Evolutionary conservation across 2,113 vertebrate genomes (phyloP), one percentile per base, ranked within the genome.

Genomic region (Equus quagga): DNA sequence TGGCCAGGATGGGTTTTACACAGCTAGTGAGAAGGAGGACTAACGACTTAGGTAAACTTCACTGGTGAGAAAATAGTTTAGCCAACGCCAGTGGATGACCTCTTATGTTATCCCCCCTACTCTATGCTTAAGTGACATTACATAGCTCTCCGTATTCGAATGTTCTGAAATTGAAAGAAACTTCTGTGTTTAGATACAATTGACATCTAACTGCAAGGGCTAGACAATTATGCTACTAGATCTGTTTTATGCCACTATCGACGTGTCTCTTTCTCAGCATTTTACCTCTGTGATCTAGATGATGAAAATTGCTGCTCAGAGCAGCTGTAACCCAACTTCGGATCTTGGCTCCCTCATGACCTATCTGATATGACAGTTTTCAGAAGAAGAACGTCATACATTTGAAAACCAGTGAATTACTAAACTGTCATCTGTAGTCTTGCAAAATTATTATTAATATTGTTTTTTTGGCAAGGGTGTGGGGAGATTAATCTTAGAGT

Each of bases 391-490:
- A n/a, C 65, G 26, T 15, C 73, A 67, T 41, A 58, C n/a, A 65
- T 62, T 91, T 81, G 62, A 89, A 85, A 93, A 54, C 60, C 60
- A 75, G 58, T 75, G 49, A 81, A 64, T 92, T 75, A 88, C 33
- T 81, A 85, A 72, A 19, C 44, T 69, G 19, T 89, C 23, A 75
- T 60, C 33, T 90, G 33, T 23, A 86, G 1, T 73, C 44, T 86
- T 84, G 28, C 8, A 33, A 88, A 92, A 83, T 83, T 62, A 65
- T 28, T 60, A 69, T 84, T 70, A 89, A 33, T 84, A 13, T 76
- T 33, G 15, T 23, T 31, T 81, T 88, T 78, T 64, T n/a, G 54
- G 18, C 18, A 72, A 81, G 36, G 44, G 0, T 49, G 8, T 65
- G 28, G 21, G 17, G n/a, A 78, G 19, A 69, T 92, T 83, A 65